Percentiles rank a stretch among this genome's conserved stretches.
phyloP scores from a whole-genome alignment of 2,797 vertebrate genomes.

The Ptychobarbus kaznakovi region DNA sequence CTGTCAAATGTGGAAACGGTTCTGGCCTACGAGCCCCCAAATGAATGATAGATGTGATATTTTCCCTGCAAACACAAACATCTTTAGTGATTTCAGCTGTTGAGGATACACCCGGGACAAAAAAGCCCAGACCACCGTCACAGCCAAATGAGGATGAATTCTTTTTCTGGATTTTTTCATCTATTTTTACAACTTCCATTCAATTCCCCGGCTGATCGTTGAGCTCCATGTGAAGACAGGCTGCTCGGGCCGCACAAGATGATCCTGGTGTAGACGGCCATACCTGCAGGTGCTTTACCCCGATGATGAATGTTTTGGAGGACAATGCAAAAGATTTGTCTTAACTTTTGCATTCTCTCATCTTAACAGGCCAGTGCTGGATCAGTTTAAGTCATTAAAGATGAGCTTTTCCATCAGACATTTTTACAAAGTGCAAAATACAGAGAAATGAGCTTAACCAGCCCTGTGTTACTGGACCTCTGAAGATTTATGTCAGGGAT shows the following conservation, averaged over 20 bases:
- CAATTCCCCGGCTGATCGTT: conserved; percentile 60
- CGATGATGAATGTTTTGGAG: conserved; percentile 3
- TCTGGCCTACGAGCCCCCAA: conserved; percentile 48
- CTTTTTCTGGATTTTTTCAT: conserved; percentile 60
- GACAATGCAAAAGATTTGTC: background rate
- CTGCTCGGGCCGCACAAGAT: conserved; percentile 66
- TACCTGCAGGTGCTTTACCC: conserved; percentile 61
- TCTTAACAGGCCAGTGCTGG: background rate
- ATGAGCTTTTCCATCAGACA: background rate
- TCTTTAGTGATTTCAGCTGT: conserved; percentile 72
- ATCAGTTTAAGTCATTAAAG: background rate
- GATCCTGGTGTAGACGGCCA: conserved; percentile 47
- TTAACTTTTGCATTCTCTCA: background rate
- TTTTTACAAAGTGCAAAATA: background rate
- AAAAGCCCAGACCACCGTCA: conserved; percentile 60
- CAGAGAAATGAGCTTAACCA: background rate
- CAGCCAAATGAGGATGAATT: conserved; percentile 61
- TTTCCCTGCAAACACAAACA: conserved; percentile 70
- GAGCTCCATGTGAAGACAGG: conserved; percentile 63
- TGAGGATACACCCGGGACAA: conserved; percentile 60
- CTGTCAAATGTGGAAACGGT: conserved; percentile 58
- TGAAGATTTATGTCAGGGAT: conserved; percentile 8
- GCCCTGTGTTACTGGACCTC: background rate
- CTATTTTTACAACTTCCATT: conserved; percentile 72
- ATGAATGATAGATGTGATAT: conserved; percentile 68